Percentiles rank a stretch among this genome's conserved stretches.
Conservation (phyloP, 2,888 invertebrate genomes). For the Caenorhabditis sp. region DNA sequence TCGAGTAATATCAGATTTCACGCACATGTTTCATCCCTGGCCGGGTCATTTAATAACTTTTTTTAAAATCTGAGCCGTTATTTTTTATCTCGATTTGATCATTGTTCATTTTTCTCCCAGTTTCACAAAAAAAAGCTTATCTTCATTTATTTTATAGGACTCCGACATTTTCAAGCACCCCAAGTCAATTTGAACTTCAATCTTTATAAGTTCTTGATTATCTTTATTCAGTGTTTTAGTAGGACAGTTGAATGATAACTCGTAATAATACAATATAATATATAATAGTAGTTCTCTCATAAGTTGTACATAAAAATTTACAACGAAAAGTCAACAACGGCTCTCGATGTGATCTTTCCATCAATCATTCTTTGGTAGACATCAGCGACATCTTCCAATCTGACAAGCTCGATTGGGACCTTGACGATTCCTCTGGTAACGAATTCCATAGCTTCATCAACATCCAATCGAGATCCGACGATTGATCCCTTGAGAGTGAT, state of each 20-base stretch:
- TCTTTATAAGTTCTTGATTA: background rate
- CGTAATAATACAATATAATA: background rate
- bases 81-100: too few species aligned
- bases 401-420: constrained; percentile 45
- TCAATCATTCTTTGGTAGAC: constrained; percentile 34
- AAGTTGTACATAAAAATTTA: constrained; percentile 6
- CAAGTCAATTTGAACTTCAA: too few species aligned
- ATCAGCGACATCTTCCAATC: constrained; percentile 40
- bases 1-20: too few species aligned
- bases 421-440: constrained; percentile 48
- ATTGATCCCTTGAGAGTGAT: constrained; percentile 50
- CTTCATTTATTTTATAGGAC: too few species aligned
- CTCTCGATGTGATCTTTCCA: constrained; percentile 39
- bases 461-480: constrained; percentile 48
- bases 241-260: background rate
- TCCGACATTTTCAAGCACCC: too few species aligned
- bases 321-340: constrained; percentile 38
- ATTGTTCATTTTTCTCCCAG: too few species aligned
- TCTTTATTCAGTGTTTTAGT: background rate
- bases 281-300: background rate
- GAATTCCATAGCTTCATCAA: constrained; percentile 53
- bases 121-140: too few species aligned
- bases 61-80: too few species aligned
- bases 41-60: too few species aligned
- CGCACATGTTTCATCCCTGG: too few species aligned